Evolutionary conservation across 2,888 invertebrate genomes (phyloP), one percentile per base, ranked within the genome.

Genomic region (Schizotus pectinicornis): DNA sequence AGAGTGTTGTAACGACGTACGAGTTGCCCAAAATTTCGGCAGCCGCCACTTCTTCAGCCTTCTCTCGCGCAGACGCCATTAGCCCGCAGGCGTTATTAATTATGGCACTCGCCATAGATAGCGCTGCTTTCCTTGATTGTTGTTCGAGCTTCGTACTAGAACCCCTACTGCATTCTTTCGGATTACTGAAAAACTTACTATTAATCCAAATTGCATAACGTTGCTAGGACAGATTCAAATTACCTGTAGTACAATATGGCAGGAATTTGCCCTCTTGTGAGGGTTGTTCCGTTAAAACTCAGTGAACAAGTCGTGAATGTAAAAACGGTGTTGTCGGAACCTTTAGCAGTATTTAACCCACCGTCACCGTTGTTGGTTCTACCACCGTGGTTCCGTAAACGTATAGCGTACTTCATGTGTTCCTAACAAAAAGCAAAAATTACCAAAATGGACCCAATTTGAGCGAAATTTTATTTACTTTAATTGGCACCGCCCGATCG

Each of bases 241-340:
- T 79, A 90, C 88, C 90, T 92, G 81, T 87, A 94, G 75, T 98
- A 98, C 9, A 98, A 83, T 43, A 98, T 85, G 72, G 92, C 90
- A 0, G 98, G 98, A 72, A 98, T 88, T 82, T 98, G 98, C 7
- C 98, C 98, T 50, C 98, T 85, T 0, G 92, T 91, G 62, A 95
- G 88, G 6, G 95, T 96, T 0, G 98, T 98, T n/a, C 98, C 98
- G 77, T 98, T 97, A 76, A 93, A 94, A 78, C 96, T 96, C 39
- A 97, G 83, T 7, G 95, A 92, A 77, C 95, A 96, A 1, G 95
- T 91, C 30, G 91, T 89, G 78, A 94, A 98, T 42, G 90, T 88
- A 79, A 98, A 97, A 1, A 88, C 89, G 5, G 94, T 92, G 41
- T 95, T 95, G 79, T 98, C 97, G 0, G 94, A 92, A 6, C 97